These are phyloP conservation scores for Neopipo cinnamomea DNA, from an alignment of 2,113 vertebrate genomes.

Conservation along the genomic window DNA sequence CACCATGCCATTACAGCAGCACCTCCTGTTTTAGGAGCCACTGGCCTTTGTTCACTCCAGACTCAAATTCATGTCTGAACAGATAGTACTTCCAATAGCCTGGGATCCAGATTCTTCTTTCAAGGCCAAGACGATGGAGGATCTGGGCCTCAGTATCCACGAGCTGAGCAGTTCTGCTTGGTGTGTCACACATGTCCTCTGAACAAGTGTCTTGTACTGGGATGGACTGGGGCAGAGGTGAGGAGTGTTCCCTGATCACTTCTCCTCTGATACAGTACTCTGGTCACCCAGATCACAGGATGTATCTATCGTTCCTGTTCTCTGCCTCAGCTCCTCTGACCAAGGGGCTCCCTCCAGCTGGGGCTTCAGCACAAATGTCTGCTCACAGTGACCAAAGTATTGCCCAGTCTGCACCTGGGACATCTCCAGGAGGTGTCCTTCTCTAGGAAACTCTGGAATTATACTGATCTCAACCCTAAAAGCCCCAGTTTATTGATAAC, in stretches of 20 bases:
- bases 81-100: not conserved
- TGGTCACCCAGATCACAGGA: accelerated
- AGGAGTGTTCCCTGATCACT: not conserved
- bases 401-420: not conserved
- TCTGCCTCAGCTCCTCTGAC: not conserved
- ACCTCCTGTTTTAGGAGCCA: not conserved
- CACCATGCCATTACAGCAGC: not conserved
- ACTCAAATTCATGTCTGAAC: not conserved
- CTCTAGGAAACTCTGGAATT: not conserved
- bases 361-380: not conserved
- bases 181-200: accelerated
- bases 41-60: not conserved
- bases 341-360: not conserved
- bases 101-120: not conserved
- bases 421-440: not conserved
- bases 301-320: not conserved
- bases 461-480: not conserved
- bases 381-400: not conserved
- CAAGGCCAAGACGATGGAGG: not conserved
- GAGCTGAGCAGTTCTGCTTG: not conserved
- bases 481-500: not conserved
- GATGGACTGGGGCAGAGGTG: not conserved
- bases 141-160: accelerated
- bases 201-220: not conserved
- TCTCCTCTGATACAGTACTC: not conserved